A percentile compares a stretch with the other conserved stretches of the same genome.
Conservation (phyloP, 2,797 vertebrate genomes). For the Helarctos malayanus region DNA sequence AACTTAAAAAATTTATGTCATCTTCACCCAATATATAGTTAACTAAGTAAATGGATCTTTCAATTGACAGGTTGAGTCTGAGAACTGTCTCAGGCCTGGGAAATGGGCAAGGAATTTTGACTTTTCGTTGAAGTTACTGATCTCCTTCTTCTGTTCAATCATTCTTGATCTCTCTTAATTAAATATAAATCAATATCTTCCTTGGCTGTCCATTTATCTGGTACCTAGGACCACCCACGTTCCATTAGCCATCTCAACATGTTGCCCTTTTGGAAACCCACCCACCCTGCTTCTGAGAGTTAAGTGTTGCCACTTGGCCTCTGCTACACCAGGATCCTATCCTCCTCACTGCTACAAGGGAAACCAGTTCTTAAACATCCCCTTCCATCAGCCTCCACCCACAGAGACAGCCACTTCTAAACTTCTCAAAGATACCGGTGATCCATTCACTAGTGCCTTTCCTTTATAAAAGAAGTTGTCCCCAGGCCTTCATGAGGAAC, state of each 20-base stretch:
- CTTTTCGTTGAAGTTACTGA: slow-evolving; percentile 27
- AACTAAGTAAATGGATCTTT: neutral
- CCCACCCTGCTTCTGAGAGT: neutral
- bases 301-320: neutral
- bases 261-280: slow-evolving; percentile 13
- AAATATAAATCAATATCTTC: neutral
- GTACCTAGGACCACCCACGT: neutral
- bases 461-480: neutral
- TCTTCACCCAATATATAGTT: neutral
- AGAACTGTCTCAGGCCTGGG: neutral
- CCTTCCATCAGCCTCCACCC: neutral
- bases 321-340: neutral
- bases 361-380: slow-evolving; percentile 44
- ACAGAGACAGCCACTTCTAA: slow-evolving; percentile 20
- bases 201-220: neutral
- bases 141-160: neutral
- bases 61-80: neutral
- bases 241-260: neutral
- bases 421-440: neutral
- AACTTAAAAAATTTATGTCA: neutral
- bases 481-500: neutral
- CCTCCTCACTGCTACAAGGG: neutral
- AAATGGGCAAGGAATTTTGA: neutral
- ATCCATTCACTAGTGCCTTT: neutral
- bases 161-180: slow-evolving; percentile 25